phyloP scores from a whole-genome alignment of 2,888 invertebrate species.

The Galeopsomyia nigrocyanea region DNA sequence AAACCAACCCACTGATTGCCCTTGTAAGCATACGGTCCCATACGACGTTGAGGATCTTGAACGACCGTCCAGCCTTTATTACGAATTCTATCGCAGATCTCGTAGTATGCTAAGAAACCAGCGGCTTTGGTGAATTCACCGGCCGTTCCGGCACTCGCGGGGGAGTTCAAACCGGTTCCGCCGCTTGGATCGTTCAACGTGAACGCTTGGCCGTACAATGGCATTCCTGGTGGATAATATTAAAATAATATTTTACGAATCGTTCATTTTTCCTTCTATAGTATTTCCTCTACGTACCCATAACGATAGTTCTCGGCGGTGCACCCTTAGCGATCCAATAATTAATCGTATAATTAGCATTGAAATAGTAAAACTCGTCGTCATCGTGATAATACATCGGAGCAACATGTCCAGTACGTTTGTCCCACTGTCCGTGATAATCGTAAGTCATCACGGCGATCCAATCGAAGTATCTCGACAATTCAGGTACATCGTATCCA shows the following conservation, averaged over 20 bases:
- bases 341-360: constrained; percentile 88
- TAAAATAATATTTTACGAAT: constrained; percentile 12
- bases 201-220: constrained; percentile 90
- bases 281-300: constrained; percentile 73
- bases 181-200: constrained; percentile 69
- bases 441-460: constrained; percentile 95
- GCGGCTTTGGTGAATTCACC: constrained; percentile 89
- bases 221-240: constrained; percentile 72
- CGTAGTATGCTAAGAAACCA: constrained; percentile 91
- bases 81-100: constrained; percentile 88
- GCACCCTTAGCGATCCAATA: constrained; percentile 92
- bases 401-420: constrained; percentile 90
- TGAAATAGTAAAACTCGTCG: constrained; percentile 86
- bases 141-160: constrained; percentile 83
- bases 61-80: constrained; percentile 85
- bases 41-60: constrained; percentile 80
- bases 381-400: constrained; percentile 87
- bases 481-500: constrained; percentile 83
- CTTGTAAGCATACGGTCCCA: constrained; percentile 91
- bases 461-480: constrained; percentile 86
- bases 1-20: constrained; percentile 93
- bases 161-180: constrained; percentile 77
- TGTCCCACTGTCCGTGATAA: constrained; percentile 93
- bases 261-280: not conserved
- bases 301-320: constrained; percentile 83